Evolutionary conservation across 2,113 vertebrate genomes (phyloP).

Genomic region (Leiothrix lutea): DNA sequence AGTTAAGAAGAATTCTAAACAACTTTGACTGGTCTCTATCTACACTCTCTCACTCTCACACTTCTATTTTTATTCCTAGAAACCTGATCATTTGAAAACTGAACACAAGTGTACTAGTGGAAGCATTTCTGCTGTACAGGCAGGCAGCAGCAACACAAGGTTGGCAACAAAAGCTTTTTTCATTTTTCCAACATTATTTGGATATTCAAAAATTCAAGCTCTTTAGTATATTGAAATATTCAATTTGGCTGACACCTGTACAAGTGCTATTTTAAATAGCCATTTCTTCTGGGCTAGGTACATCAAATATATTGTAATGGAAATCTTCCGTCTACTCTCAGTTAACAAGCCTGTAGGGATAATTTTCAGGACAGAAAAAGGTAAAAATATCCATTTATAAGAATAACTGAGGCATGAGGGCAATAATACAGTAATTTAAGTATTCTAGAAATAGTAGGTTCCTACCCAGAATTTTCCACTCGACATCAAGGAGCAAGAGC

Average conservation of each 20-base stretch:
- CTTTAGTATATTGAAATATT: neutral
- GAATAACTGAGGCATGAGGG: neutral
- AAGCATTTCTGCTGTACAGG: neutral
- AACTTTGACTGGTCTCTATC: neutral
- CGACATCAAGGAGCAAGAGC: neutral
- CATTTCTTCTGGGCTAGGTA: neutral
- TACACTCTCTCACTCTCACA: neutral
- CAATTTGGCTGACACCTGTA: neutral
- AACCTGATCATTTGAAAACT: neutral
- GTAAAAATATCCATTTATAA: slow-evolving; percentile 24
- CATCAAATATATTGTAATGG: neutral
- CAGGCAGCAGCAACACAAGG: neutral
- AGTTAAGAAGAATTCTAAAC: neutral
- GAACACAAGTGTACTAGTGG: neutral
- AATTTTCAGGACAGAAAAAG: slow-evolving; percentile 28
- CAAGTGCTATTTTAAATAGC: neutral
- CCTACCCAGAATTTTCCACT: neutral
- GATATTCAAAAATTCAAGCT: neutral
- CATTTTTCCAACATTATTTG: neutral
- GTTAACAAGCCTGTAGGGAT: slow-evolving; percentile 5
- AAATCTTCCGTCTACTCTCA: slow-evolving; percentile 1
- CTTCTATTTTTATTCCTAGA: neutral
- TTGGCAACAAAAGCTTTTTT: neutral
- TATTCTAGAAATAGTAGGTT: neutral
- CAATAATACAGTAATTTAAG: neutral